Evolutionary conservation across 2,797 vertebrate species (phyloP).

Genomic region (Lepilemur septentrionalis): DNA sequence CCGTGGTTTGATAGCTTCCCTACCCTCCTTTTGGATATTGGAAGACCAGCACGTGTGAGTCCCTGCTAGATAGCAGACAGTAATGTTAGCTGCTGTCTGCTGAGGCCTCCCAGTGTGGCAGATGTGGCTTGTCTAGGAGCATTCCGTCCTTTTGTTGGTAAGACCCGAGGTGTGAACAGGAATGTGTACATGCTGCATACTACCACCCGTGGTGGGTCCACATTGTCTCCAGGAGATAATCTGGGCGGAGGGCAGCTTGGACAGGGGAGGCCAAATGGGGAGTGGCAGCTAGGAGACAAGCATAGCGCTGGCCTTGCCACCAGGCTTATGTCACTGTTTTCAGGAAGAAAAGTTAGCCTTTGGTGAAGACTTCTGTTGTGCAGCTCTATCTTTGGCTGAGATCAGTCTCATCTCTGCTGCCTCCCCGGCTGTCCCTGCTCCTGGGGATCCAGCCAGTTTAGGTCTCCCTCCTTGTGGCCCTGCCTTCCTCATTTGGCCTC

Average conservation of each 20-base stretch:
- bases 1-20: not conserved
- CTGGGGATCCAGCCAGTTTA: not conserved
- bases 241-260: not conserved
- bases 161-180: not conserved
- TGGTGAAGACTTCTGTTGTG: not conserved
- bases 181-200: not conserved
- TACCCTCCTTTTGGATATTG: no score
- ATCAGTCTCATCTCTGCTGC: accelerated
- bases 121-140: not conserved
- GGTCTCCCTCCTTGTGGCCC: not conserved
- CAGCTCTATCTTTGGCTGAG: no score
- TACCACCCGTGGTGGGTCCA: not conserved
- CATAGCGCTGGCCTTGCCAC: not conserved
- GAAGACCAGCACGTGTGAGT: not conserved
- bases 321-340: not conserved
- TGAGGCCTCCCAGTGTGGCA: not conserved
- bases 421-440: not conserved
- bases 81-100: not conserved
- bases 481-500: not conserved
- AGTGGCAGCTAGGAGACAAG: not conserved
- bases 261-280: no score
- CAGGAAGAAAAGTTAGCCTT: not conserved
- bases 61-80: not conserved
- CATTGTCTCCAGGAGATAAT: accelerated
- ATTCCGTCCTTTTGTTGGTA: not conserved